Base-by-base conservation (phyloP, 2,797 vertebrate species). In the Oophaga sylvatica region DNA sequence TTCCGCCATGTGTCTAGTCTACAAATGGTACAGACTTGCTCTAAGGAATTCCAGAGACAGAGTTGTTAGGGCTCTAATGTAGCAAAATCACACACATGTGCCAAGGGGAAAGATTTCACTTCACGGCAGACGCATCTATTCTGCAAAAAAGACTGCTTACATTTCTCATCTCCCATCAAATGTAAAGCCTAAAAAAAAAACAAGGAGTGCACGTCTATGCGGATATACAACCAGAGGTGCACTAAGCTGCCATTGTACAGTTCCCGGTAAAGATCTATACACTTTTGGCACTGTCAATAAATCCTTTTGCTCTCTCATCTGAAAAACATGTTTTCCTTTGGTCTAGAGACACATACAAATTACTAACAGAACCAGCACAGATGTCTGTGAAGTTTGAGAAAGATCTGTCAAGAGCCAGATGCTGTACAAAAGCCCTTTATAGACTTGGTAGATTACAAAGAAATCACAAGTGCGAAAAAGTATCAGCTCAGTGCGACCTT, bases 291-390 rank as follows among this genome's bases (percentile, higher is more conserved):
- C 77, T 67, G 53, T 89, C 79, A 86, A 86, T 86, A 83, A 77
- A 85, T 88, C 63, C 79, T 78, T 57, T 70, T 15, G 76, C 45
- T 78, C 60, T 85, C 85, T 86, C 71, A 86, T 78, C 68, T 82
- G 70, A 76, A 45, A 85, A 83, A 81, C 79, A 75, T 81, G 62
- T 82, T 85, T 65, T 85, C 60, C 26, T 89, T 88, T 89, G 57
- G 83, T 77, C 87, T 85, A 82, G 83, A 85, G 60, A 88, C 82
- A 88, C 83, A 88, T 70, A 80, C 77, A 88, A 81, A 81, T 88
- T 85, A 83, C 87, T 76, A 85, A 45, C 83, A 88, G 87, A 26
- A 85, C 22, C 35, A 59, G 75, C 87, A 81, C 87, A 85, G 87
- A 81, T 86, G 87, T 85, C 83, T 81, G 78, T 85, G 68, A 81